Evolutionary conservation across 2,797 vertebrate species (phyloP).

Genomic region (Oreortyx pictus): DNA sequence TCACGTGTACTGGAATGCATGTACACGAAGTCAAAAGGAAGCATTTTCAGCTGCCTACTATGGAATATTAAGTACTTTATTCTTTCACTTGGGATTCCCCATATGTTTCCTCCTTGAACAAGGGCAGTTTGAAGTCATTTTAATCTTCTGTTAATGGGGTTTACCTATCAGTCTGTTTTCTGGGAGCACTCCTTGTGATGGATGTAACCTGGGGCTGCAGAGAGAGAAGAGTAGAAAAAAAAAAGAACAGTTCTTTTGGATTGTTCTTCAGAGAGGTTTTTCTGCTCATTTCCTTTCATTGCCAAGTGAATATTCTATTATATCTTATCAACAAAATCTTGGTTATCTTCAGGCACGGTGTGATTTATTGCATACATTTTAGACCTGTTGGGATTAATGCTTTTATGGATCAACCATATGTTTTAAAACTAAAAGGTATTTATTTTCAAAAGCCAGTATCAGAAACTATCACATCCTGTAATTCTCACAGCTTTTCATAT

Average conservation of each 20-base stretch:
- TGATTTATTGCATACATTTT: conserved; percentile 59
- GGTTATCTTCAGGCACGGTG: conserved; percentile 51
- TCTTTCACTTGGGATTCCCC: conserved; percentile 71
- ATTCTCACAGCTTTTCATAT: neutral
- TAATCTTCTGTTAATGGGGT: conserved; percentile 61
- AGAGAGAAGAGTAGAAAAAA: neutral
- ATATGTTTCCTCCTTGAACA: conserved; percentile 66
- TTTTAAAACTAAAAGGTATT: conserved; percentile 15
- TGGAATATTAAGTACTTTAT: conserved; percentile 67
- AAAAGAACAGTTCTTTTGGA: neutral
- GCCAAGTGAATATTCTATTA: conserved; percentile 62
- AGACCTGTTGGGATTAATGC: conserved; percentile 38
- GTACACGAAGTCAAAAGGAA: conserved; percentile 34
- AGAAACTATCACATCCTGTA: neutral
- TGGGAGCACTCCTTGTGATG: conserved; percentile 23
- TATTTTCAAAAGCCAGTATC: conserved; percentile 41
- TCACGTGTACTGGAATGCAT: conserved; percentile 26
- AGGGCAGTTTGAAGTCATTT: conserved; percentile 71
- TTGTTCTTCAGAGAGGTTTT: conserved; percentile 45
- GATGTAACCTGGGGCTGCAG: conserved; percentile 29
- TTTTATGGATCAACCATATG: conserved; percentile 47
- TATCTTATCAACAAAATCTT: conserved; percentile 64
- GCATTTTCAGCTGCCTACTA: conserved; percentile 36
- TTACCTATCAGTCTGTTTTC: conserved; percentile 46
- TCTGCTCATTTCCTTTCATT: conserved; percentile 59